A percentile compares a stretch with the other conserved stretches of the same genome.
Evolutionary conservation across 37 sponge, comb jelly and placozoan species (phyloP).

Genomic region (Beroe forskalii): DNA sequence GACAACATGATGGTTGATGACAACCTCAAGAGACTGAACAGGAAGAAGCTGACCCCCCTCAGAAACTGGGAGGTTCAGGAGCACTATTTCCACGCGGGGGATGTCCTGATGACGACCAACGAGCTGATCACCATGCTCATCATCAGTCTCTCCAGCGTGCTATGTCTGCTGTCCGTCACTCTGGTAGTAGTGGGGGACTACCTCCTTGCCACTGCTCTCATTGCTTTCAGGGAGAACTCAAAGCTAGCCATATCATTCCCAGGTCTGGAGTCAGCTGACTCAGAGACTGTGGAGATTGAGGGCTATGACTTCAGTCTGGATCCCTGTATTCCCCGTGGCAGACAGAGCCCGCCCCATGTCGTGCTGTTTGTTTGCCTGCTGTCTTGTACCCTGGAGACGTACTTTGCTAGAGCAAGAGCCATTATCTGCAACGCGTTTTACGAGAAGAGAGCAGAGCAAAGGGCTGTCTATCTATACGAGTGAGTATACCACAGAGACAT

Average conservation of each 20-base stretch:
- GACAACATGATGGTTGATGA: constrained; percentile 25
- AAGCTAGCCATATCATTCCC: constrained; percentile 16
- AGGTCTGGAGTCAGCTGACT: background rate
- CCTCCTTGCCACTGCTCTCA: background rate
- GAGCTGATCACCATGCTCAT: background rate
- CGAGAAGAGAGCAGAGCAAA: background rate
- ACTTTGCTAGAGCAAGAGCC: background rate
- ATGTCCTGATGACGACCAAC: background rate
- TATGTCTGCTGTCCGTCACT: background rate
- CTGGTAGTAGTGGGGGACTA: background rate
- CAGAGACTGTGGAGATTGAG: background rate
- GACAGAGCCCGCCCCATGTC: background rate
- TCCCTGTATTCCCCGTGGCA: background rate
- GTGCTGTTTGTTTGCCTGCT: background rate
- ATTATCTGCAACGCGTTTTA: constrained; percentile 9
- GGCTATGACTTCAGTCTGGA: background rate
- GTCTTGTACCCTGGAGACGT: background rate
- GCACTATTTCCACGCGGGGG: background rate
- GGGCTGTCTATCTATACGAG: constrained; percentile 4
- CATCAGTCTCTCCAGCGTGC: background rate
- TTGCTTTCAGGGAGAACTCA: background rate
- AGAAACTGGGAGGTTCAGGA: constrained; percentile 8
- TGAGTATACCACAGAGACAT: too few relatives aligned
- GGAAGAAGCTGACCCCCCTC: constrained; percentile 12
- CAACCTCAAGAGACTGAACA: background rate